Evolutionary conservation across 2,113 vertebrate species (phyloP).

Genomic region (Macrotis lagotis): DNA sequence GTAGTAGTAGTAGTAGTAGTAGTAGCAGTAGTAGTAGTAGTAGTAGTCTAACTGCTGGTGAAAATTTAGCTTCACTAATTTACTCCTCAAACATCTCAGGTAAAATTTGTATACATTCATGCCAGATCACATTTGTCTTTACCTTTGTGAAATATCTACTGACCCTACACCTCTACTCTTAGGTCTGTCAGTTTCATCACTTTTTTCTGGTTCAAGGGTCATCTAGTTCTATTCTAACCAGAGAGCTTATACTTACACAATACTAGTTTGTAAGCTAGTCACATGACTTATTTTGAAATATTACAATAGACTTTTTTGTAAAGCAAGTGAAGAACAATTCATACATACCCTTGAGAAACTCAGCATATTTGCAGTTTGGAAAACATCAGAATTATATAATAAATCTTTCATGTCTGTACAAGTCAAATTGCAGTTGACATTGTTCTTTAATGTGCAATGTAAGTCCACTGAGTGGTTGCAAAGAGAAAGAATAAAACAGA

Average conservation of each 20-base stretch:
- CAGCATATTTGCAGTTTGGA: conserved; percentile 67
- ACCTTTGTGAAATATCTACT: neutral
- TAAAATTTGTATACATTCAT: neutral
- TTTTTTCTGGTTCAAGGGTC: neutral
- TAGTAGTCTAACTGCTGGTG: neutral
- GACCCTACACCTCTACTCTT: neutral
- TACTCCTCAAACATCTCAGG: neutral
- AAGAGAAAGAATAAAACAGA: conserved; percentile 53
- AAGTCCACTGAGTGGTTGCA: conserved; percentile 38
- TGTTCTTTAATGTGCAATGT: conserved; percentile 36
- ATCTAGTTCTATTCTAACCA: neutral
- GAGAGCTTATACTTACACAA: neutral
- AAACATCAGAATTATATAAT: conserved; percentile 42
- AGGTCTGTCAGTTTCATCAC: neutral
- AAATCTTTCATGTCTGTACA: conserved; percentile 55
- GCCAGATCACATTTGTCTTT: neutral
- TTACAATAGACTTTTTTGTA: conserved; percentile 17
- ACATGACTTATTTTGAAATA: conserved; percentile 51
- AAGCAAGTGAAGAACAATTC: neutral
- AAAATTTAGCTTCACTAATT: neutral
- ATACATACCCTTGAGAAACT: conserved; percentile 63
- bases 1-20: no score
- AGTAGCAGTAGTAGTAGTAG: no score
- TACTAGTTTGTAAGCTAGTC: conserved; percentile 46
- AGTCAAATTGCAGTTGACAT: conserved; percentile 26